Evolutionary conservation across 2,797 vertebrate genomes (phyloP).

Genomic region (Lepilemur septentrionalis): DNA sequence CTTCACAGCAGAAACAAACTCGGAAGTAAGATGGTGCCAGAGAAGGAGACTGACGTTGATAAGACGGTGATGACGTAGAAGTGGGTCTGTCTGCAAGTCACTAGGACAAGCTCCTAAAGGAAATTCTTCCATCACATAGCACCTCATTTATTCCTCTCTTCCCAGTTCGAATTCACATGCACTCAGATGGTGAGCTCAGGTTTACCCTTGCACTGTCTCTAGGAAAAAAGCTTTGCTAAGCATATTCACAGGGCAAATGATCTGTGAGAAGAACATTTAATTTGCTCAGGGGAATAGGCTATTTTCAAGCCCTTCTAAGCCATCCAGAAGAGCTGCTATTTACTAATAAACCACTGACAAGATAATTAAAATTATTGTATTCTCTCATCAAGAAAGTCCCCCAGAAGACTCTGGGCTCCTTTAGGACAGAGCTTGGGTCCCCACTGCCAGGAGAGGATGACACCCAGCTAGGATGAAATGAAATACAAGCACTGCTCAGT

Average conservation of each 20-base stretch:
- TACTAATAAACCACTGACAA: background rate
- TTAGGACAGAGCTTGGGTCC: background rate
- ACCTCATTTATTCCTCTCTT: background rate
- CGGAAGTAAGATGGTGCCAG: background rate
- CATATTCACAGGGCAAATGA: background rate
- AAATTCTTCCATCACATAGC: background rate
- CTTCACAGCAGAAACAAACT: background rate
- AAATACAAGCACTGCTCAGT: background rate
- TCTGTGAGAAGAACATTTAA: background rate
- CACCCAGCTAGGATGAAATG: background rate
- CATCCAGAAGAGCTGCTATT: background rate
- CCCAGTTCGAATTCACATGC: background rate
- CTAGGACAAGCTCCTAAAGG: background rate
- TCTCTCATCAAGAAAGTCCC: background rate
- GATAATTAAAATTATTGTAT: background rate
- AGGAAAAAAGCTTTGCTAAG: background rate
- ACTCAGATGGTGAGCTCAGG: background rate
- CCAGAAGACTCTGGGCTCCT: background rate
- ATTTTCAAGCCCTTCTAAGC: background rate
- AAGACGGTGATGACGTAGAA: accelerated
- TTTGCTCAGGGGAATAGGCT: background rate
- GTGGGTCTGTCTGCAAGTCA: accelerated
- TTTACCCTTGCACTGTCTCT: accelerated
- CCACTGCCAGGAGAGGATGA: background rate
- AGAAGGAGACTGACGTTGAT: accelerated